phyloP scores from a whole-genome alignment of 2,113 vertebrate genomes.

The Pipa parva region DNA sequence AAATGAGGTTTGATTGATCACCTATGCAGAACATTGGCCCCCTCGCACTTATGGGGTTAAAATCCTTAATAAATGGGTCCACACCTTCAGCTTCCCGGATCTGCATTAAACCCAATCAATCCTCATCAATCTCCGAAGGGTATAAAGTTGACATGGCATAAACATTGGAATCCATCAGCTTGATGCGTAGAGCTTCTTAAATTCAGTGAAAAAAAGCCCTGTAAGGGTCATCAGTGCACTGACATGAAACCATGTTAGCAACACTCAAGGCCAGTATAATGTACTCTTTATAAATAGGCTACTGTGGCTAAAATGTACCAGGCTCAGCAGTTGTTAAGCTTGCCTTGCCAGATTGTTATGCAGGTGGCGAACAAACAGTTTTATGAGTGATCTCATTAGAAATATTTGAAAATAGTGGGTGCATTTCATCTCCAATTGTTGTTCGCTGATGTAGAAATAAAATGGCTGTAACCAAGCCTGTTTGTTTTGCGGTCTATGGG shows the following conservation, averaged over 20 bases:
- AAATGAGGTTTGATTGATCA: not conserved
- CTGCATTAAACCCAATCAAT: conserved; percentile 38
- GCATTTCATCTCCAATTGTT: not conserved
- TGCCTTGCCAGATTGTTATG: conserved; percentile 10
- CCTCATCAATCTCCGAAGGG: conserved; percentile 23
- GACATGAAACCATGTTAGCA: conserved; percentile 32
- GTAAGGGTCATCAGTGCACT: conserved; percentile 15
- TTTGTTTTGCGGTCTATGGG: too few relatives aligned
- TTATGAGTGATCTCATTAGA: not conserved
- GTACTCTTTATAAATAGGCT: not conserved
- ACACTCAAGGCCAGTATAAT: conserved; percentile 13
- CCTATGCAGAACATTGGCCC: not conserved
- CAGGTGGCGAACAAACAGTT: not conserved
- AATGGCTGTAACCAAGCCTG: not conserved
- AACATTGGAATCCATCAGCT: conserved; percentile 34
- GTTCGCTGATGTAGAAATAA: not conserved
- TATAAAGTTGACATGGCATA: conserved; percentile 33
- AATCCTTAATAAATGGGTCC: not conserved
- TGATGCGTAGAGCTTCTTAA: conserved; percentile 1
- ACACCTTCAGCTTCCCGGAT: conserved; percentile 31
- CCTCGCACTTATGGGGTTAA: conserved; percentile 26
- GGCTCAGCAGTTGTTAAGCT: conserved; percentile 15
- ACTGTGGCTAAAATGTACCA: not conserved
- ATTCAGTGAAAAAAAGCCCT: conserved; percentile 1
- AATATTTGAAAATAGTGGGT: not conserved